Conservation (phyloP, 2,888 invertebrate species). For the Parascotia fuliginaria region DNA sequence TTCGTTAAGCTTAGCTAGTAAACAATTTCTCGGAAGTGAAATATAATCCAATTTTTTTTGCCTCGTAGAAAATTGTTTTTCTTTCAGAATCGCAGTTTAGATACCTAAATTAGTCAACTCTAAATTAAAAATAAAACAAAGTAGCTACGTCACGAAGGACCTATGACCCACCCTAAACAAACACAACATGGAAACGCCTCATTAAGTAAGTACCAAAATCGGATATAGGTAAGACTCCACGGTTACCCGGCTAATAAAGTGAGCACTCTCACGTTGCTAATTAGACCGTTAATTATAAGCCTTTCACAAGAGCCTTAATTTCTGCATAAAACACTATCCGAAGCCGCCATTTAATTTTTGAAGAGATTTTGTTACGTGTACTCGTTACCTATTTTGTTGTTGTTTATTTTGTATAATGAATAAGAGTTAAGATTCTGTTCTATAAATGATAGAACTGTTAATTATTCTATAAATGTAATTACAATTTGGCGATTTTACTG, state of each 20-base stretch:
- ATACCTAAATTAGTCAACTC: too few relatives aligned
- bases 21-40: too few relatives aligned
- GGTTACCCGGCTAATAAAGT: slow-evolving; percentile 78
- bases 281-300: slow-evolving; percentile 83
- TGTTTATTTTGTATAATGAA: slow-evolving; percentile 18
- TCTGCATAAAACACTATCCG: slow-evolving; percentile 76
- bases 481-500: too few relatives aligned
- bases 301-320: slow-evolving; percentile 82
- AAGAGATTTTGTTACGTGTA: slow-evolving; percentile 71
- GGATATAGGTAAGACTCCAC: slow-evolving; percentile 75
- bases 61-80: too few relatives aligned
- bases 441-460: too few relatives aligned
- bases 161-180: slow-evolving; percentile 32
- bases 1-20: too few relatives aligned
- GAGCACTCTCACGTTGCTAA: slow-evolving; percentile 81
- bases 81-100: too few relatives aligned
- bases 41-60: too few relatives aligned
- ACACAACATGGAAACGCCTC: slow-evolving; percentile 74
- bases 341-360: slow-evolving; percentile 68
- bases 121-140: slow-evolving; percentile 10
- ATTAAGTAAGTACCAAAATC: slow-evolving; percentile 83
- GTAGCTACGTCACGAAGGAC: slow-evolving; percentile 5
- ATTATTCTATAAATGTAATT: too few relatives aligned
- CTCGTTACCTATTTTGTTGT: slow-evolving; percentile 42
- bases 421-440: too few relatives aligned